Base-by-base conservation (phyloP, 1,140 invertebrate genomes). In the Littorina saxatilis region DNA sequence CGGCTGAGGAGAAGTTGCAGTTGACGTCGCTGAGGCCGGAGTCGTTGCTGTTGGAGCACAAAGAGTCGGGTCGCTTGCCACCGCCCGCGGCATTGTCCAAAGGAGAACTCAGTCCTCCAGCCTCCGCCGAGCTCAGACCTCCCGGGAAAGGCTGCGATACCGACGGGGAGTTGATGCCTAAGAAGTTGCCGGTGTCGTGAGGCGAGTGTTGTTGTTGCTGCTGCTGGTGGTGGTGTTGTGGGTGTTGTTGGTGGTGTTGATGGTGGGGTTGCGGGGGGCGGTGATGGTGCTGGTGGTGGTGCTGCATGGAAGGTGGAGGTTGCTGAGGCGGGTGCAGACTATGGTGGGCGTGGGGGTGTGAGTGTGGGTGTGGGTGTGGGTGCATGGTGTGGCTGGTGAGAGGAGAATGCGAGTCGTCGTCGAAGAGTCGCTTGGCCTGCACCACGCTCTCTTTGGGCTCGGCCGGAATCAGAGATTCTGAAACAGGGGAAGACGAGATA, bases 11-110 rank as follows among this genome's bases (percentile, higher is more conserved):
- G 85, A 87, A 84, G 68, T 70, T 80, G 75, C 86, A 86, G 83
- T 89, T 89, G 20, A 89, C 87, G 77, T 91, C 90, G 79, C 88
- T 91, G 32, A 91, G 84, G 15, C 88, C 90, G 11, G 90, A 91
- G 80, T 91, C 90, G 73, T 88, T 89, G 81, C 90, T 91, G 83
- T 89, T 91, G 15, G 90, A 90, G 82, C 90, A 91, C 20, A 89
- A 84, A 27, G 90, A 91, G 32, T 89, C 90, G 0, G 89, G 86
- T 13, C 89, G 72, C 79, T 89, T 90, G 50, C 77, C 55, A 72
- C 58, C 77, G 15, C 39, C 11, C 5, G 79, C 3, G 7, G 76
- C 55, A 27, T 55, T 40, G 58, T 78, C 80, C 76, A 77, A 27
- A 23, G 76, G 58, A 3, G 76, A 78, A 27, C 47, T 76, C 29